phyloP scores from a whole-genome alignment of 2,888 invertebrate genomes.

The Dicycla oo region DNA sequence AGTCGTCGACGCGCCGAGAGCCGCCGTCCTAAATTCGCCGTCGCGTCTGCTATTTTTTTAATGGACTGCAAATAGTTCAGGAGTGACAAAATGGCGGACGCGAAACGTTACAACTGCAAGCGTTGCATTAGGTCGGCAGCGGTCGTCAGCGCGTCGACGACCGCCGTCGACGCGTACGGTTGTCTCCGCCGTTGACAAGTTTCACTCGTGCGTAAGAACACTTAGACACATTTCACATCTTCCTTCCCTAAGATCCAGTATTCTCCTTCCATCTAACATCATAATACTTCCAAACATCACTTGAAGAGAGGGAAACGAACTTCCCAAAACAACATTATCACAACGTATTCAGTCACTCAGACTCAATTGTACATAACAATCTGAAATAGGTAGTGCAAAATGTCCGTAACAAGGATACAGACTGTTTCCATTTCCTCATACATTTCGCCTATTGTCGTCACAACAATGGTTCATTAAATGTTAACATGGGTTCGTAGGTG shows the following conservation, averaged over 20 bases:
- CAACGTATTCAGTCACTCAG: slow-evolving; percentile 26
- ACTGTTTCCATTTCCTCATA: slow-evolving; percentile 70
- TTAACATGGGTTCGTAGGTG: slow-evolving; percentile 52
- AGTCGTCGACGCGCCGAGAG: too few relatives aligned
- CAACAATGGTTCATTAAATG: slow-evolving; percentile 80
- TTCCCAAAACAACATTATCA: slow-evolving; percentile 35
- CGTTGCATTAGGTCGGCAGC: too few relatives aligned
- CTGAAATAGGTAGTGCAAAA: slow-evolving; percentile 49
- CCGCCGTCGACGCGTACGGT: too few relatives aligned
- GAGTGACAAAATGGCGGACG: too few relatives aligned
- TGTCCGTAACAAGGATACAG: slow-evolving; percentile 59
- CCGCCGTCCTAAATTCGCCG: too few relatives aligned
- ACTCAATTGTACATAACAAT: slow-evolving; percentile 43
- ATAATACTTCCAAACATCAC: slow-evolving; percentile 4
- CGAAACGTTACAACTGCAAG: too few relatives aligned
- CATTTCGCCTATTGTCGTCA: slow-evolving; percentile 72
- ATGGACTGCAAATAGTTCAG: too few relatives aligned
- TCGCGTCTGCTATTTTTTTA: too few relatives aligned
- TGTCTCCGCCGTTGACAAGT: too few relatives aligned
- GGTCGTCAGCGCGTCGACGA: too few relatives aligned
- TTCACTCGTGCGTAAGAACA: too few relatives aligned
- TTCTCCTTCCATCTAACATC: not conserved
- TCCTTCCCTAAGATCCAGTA: not conserved
- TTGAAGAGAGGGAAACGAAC: slow-evolving; percentile 33
- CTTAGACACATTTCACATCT: not conserved